A percentile compares a stretch with the other conserved stretches of the same genome.
Conservation (phyloP, 1,140 invertebrate species). For the Orchesella cincta region DNA sequence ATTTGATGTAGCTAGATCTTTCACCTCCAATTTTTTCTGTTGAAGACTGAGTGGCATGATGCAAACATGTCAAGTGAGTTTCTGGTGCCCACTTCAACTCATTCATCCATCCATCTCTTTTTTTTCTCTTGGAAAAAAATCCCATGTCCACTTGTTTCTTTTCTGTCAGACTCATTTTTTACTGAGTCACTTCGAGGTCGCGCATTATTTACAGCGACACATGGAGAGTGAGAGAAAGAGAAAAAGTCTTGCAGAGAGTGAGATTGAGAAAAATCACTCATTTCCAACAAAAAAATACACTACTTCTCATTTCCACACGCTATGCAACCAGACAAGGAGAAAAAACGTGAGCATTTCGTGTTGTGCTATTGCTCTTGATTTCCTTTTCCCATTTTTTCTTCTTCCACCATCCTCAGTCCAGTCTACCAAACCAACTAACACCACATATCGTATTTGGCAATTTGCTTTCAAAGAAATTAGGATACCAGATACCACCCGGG, state of each 20-base stretch:
- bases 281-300: background rate
- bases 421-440: too few relatives aligned
- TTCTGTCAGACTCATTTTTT: background rate
- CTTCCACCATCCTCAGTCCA: too few relatives aligned
- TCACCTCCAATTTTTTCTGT: too few relatives aligned
- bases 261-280: background rate
- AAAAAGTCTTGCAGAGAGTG: background rate
- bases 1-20: too few relatives aligned
- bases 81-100: background rate
- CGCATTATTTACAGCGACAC: too few relatives aligned
- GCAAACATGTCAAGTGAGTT: too few relatives aligned
- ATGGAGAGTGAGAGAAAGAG: background rate
- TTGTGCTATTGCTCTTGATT: background rate
- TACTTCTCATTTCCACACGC: background rate
- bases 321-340: too few relatives aligned
- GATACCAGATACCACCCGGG: too few relatives aligned
- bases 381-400: background rate
- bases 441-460: too few relatives aligned
- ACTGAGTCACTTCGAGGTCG: too few relatives aligned
- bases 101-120: background rate
- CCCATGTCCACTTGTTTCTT: background rate
- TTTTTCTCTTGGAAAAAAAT: background rate
- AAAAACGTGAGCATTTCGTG: background rate
- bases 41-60: too few relatives aligned
- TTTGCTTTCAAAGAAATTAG: too few relatives aligned